Base-by-base conservation (phyloP, 1,140 invertebrate species). In the Pseudomyrmex dendroicus region DNA sequence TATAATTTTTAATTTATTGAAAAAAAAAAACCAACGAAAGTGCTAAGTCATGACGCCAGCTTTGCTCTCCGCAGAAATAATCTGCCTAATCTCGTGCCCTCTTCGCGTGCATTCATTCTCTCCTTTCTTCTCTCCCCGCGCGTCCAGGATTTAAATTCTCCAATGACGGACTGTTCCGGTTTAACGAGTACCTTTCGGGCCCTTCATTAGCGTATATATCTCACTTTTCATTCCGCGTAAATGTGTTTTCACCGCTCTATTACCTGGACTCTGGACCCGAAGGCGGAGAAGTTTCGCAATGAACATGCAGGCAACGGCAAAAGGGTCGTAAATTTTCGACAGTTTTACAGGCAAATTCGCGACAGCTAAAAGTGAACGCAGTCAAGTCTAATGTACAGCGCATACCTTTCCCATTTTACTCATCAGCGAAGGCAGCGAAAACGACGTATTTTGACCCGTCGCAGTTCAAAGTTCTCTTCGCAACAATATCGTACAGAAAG, bases 291-390 rank as follows among this genome's bases (percentile, higher is more conserved):
- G 82, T 87, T 86, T 87, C 61, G 73, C 82, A 86, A 87, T 86
- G 86, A 87, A 84, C 61, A 83, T 17, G 46, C 56, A 44, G 17
- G 35, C 8, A 1, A 46, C n/a, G 20, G 72, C 76, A 78, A 82
- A 67, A 84, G 56, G 63, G 56, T 17, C 64, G 76, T 86, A 86
- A 86, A 86, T 83, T 86, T 83, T 86, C 85, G 85, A 77, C 66
- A 77, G 85, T 82, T 82, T 86, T 83, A 86, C 72, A 83, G 72
- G 84, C 48, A 72, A 87, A 83, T 50, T 35, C 35, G 59, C 52
- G 54, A 44, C 13, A 48, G 78, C 78, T 83, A 86, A 83, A 62
- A 87, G 85, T 66, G 56, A 22, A 87, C 82, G 56, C 35, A 73
- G 56, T 54, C 73, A 62, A 72, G 85, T 74, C 73, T 35, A 87